Evolutionary conservation across 2,113 vertebrate genomes (phyloP), one percentile per base, ranked within the genome.

Genomic region (Dromas ardeola): DNA sequence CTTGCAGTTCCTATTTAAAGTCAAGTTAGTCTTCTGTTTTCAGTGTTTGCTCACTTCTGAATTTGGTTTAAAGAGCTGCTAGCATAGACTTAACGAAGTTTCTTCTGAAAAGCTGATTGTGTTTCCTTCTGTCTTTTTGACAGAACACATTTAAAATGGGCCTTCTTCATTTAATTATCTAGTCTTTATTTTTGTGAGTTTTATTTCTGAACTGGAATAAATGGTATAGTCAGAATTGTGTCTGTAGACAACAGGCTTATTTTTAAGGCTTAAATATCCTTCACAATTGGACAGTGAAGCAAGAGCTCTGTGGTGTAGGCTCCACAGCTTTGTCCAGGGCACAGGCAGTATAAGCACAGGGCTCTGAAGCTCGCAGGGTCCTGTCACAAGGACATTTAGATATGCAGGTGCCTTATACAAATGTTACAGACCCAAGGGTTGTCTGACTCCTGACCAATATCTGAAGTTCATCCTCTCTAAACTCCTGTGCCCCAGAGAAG

Each of bases 131-230:
- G 63, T 74, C 91, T 86, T 93, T 85, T 71, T 93, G 95, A 97
- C 95, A 96, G 93, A 94, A 88, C n/a, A 85, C 91, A 95, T 96
- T 96, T 94, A 71, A 96, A 97, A 96, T 3, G 11, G 62, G 69
- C 30, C 29, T 66, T 69, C 74, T 72, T 93, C 89, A 97, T 97
- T 96, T 86, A 70, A 96, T 97, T 97, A 96, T 71, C 93, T 23
- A 66, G 66, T 86, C 84, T 92, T 86, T 85, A 93, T 56, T 96
- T 94, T 70, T 90, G n/a, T 1, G 26, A 87, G 93, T 90, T 97
- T 83, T 78, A 90, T 88, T 91, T 91, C 67, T 81, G 53, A 93
- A 79, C 19, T 49, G 52, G 45, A 86, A 82, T 78, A 94, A 88
- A 96, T 62, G 71, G 47, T 79, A 61, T 2, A 69, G 49, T 43